Base-by-base conservation (phyloP, 2,888 invertebrate genomes). In the Caradrina clavipalpis region DNA sequence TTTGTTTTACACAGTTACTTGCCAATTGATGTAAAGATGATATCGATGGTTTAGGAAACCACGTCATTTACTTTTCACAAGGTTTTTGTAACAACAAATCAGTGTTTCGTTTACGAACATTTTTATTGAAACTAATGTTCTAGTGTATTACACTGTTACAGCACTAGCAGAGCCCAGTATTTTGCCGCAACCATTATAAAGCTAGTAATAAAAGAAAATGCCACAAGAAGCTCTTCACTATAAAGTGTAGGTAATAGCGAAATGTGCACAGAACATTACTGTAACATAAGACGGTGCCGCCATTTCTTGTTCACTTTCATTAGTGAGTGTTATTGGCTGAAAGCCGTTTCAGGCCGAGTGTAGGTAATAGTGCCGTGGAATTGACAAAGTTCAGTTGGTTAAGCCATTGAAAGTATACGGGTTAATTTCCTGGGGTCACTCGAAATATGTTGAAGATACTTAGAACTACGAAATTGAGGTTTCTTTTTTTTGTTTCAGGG, bases 261-360 rank as follows among this genome's bases (percentile, higher is more conserved):
- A 83, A 82, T 80, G 79, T 82, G 81, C 73, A 71, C 65, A 75
- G 78, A 78, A 83, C 75, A 71, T 75, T 75, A 78, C 69, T 75
- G 76, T 83, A 81, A 82, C 75, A 69, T 80, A 82, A 88, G 83
- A 82, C 82, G 80, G 73, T 80, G 78, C 56, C 70, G 70, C 73
- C 62, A 82, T 88, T 90, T 88, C 89, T 90, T 90, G 88, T 88
- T 86, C 84, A 88, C 84, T 92, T 91, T 92, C 90, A 92, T 92
- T 92, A 92, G 86, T 80, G 76, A 72, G 77, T 85, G 89, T 89
- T 90, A 91, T 89, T 88, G 84, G 84, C 81, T 83, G 73, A 74
- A 65, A 78, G 73, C 69, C 73, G 62, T 81, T 78, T 67, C 63
- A 68, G 67, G 42, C 71, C 65, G 56, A 68, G 57, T 67, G 75